These are phyloP conservation scores for Phrynocephalus guinanensis DNA, from an alignment of 2,797 vertebrate species.

Conservation along the genomic window DNA sequence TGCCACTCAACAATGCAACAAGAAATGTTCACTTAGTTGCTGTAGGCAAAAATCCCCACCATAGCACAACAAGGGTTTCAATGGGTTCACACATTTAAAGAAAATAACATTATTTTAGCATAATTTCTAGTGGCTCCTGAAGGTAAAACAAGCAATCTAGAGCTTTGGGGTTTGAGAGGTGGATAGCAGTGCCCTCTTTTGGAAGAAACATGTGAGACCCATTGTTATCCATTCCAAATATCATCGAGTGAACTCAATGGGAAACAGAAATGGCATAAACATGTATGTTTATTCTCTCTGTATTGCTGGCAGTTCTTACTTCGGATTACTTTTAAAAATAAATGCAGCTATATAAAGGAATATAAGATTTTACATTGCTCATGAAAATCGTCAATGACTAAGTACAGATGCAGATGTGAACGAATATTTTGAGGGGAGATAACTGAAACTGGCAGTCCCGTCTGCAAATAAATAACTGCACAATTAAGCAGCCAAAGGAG, in stretches of 20 bases:
- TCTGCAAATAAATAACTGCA: not conserved
- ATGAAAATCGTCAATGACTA: not conserved
- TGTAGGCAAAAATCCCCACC: conserved; percentile 8
- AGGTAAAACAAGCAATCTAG: not conserved
- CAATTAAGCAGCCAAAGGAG: not conserved
- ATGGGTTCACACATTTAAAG: not conserved
- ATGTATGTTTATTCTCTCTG: not conserved
- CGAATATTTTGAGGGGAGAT: not conserved
- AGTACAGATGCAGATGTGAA: not conserved
- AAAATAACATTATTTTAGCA: conserved; percentile 12
- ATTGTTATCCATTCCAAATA: not conserved
- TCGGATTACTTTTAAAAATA: not conserved
- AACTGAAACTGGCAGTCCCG: no score
- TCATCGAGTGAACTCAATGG: not conserved
- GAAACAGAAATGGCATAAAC: not conserved
- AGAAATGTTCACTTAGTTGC: not conserved
- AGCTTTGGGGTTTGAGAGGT: not conserved
- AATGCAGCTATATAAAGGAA: not conserved
- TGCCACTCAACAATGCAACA: conserved; percentile 1
- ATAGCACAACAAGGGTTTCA: conserved; percentile 11
- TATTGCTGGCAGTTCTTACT: not conserved
- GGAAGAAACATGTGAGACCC: conserved; percentile 25
- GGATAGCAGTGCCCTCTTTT: conserved; percentile 48
- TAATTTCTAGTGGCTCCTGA: not conserved
- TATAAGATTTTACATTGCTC: not conserved